A percentile compares a stretch with the other conserved stretches of the same genome.
Conservation (phyloP, 2,888 invertebrate genomes). For the Heliconius hortense region DNA sequence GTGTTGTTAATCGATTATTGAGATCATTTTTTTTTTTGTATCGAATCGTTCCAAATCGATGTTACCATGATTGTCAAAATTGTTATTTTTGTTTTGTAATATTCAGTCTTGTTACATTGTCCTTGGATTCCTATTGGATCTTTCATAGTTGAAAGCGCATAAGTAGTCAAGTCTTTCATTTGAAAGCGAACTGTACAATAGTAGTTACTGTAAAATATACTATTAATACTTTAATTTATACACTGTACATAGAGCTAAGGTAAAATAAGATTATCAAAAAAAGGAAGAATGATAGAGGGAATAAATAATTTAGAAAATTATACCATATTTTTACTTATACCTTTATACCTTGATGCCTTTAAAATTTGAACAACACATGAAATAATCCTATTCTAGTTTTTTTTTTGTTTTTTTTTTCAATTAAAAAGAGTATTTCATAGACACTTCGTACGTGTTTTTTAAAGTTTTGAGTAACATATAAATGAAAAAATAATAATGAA, state of each 20-base stretch:
- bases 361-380: not conserved
- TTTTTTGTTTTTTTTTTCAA: no score
- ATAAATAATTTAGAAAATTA: conserved; percentile 72
- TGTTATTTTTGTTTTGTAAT: conserved; percentile 47
- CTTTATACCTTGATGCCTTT: not conserved
- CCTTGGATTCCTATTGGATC: conserved; percentile 46
- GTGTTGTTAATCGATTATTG: conserved; percentile 69
- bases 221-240: conserved; percentile 80
- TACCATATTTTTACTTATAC: conserved; percentile 53
- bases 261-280: conserved; percentile 77
- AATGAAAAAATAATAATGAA: no score
- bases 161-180: conserved; percentile 73
- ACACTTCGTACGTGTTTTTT: no score
- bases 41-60: conserved; percentile 60
- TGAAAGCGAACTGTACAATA: conserved; percentile 77
- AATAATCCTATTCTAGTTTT: no score
- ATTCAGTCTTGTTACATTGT: conserved; percentile 34
- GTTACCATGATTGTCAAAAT: conserved; percentile 53
- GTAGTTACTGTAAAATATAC: conserved; percentile 75
- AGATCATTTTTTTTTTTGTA: conserved; percentile 60
- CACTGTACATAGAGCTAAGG: conserved; percentile 79
- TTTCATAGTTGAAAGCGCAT: conserved; percentile 51
- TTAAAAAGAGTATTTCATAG: no score
- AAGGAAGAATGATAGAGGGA: conserved; percentile 78
- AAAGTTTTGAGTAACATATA: no score